These are phyloP conservation scores for Nymphicus hollandicus DNA, from an alignment of 2,113 vertebrate genomes.

Conservation along the genomic window DNA sequence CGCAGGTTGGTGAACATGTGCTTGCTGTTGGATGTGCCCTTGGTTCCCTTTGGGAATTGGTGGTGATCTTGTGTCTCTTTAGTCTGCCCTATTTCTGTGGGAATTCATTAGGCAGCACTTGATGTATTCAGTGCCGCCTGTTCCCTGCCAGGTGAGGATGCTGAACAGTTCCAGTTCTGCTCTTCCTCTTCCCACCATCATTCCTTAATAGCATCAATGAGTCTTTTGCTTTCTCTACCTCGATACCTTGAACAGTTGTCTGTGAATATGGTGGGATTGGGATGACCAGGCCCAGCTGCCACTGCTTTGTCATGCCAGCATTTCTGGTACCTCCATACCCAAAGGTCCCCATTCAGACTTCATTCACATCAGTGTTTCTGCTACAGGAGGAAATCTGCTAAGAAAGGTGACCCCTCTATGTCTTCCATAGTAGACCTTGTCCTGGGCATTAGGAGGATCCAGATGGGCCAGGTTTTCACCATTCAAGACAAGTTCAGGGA, in stretches of 20 bases:
- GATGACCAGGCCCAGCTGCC: neutral
- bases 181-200: neutral
- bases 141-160: neutral
- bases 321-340: neutral
- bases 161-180: neutral
- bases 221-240: neutral
- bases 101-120: neutral
- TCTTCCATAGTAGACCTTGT: neutral
- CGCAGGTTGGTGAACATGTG: neutral
- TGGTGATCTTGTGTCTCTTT: neutral
- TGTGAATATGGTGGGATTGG: neutral
- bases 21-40: neutral
- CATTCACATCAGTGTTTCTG: fast-evolving
- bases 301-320: neutral
- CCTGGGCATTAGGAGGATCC: neutral
- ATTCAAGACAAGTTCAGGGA: neutral
- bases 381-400: neutral
- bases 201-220: neutral
- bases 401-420: neutral
- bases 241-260: fast-evolving
- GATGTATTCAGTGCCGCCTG: fast-evolving
- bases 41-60: neutral
- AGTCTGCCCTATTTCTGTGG: neutral
- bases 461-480: neutral
- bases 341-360: neutral